Base-by-base conservation (phyloP, 2,888 invertebrate genomes). In the Polia nebulosa region DNA sequence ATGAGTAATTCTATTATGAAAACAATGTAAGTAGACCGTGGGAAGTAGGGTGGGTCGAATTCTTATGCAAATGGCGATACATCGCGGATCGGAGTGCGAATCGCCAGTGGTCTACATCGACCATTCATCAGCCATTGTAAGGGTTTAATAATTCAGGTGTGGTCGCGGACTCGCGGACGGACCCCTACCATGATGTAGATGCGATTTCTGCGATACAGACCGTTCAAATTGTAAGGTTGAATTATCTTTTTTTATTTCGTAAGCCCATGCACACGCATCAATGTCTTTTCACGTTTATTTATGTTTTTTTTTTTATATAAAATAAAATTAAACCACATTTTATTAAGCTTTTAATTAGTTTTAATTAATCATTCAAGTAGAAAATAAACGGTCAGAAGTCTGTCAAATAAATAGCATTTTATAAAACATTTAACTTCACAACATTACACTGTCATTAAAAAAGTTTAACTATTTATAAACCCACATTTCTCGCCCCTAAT, bases 41-140 rank as follows among this genome's bases (percentile, higher is more conserved):
- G 89, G 94, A 94, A 94, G 73, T 73, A 85, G 85, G 91, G 87
- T 83, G 81, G 83, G 71, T 75, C 73, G 80, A 76, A 93, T 93
- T 94, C 91, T 92, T 93, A 95, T 95, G 95, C 82, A 89, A 94
- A 95, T 94, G 72, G 76, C 87, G 83, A 90, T 92, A 91, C 89
- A 88, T 92, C 90, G 92, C 93, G 80, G 93, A 92, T 93, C 87
- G 91, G 87, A 86, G 83, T 90, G 90, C 91, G 85, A 91, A 91
- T 86, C 85, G 86, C 85, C 87, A 78, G 78, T 84, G 82, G 85
- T 85, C 81, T 77, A 80, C 80, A 76, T 85, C 79, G 80, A 72
- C 86, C 87, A 89, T 87, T 85, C 92, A 92, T 92, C 91, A 88
- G 85, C 85, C 88, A 86, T 89, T 90, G 90, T 89, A 83, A 81